Conservation (phyloP, 92 coral and sea anemone species). For the Phenganax marumi region DNA sequence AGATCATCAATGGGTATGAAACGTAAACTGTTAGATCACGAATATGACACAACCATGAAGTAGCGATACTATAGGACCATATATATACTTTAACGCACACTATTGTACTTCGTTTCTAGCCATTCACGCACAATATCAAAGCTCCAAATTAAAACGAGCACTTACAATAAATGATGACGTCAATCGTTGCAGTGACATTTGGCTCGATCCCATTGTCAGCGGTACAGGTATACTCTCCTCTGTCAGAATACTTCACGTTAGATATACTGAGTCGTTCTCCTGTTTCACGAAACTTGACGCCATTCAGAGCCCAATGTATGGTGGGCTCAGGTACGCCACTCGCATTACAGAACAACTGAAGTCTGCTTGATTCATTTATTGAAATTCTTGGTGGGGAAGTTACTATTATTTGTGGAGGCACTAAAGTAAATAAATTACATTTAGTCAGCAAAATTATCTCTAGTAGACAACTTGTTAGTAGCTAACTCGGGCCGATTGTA, state of each 20-base stretch:
- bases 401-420: conserved; percentile 31
- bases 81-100: no score
- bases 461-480: no score
- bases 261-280: conserved; percentile 18
- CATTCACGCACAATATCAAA: no score
- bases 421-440: not conserved
- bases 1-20: not conserved
- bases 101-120: no score
- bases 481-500: no score
- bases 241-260: conserved; percentile 15
- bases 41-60: no score
- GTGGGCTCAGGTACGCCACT: conserved; percentile 40
- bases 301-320: conserved; percentile 26
- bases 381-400: conserved; percentile 13
- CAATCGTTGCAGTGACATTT: conserved; percentile 22
- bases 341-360: conserved; percentile 38
- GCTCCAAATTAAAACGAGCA: not conserved
- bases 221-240: conserved; percentile 34
- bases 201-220: conserved; percentile 37
- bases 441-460: not conserved
- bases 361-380: conserved; percentile 16
- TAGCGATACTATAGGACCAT: no score
- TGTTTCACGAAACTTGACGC: not conserved
- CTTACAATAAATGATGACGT: conserved; percentile 33
- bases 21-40: no score